A percentile compares a stretch with the other conserved stretches of the same genome.
Conservation (phyloP, 2,113 vertebrate species). For the Vidua macroura region DNA sequence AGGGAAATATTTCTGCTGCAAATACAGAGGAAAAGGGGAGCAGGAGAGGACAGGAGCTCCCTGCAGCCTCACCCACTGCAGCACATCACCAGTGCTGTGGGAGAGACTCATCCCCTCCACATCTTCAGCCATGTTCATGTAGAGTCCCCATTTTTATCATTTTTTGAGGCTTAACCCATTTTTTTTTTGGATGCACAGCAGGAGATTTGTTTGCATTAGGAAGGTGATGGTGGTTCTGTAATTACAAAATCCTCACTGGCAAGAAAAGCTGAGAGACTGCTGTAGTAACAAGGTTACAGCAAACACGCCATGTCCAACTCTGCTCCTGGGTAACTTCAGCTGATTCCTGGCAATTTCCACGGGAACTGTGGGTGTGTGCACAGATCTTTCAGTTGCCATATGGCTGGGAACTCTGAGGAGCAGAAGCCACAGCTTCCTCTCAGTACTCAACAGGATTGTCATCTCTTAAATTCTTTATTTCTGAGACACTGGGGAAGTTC, state of each 20-base stretch:
- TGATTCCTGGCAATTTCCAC: neutral
- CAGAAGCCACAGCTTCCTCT: neutral
- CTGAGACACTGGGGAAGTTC: neutral
- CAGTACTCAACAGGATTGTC: neutral
- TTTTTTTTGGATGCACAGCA: neutral
- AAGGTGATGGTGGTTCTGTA: neutral
- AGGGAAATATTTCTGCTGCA: neutral
- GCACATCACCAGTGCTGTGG: neutral
- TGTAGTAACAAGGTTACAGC: neutral
- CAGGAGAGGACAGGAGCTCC: neutral
- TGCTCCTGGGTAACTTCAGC: neutral
- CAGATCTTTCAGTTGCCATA: neutral
- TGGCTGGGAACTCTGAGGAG: neutral
- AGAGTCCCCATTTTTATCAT: accelerated
- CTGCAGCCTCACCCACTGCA: neutral
- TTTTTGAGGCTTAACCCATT: neutral
- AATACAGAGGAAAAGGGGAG: neutral
- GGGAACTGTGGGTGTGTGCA: neutral
- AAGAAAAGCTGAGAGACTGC: neutral
- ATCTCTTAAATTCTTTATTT: neutral
- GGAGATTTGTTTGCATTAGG: neutral
- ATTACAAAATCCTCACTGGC: neutral
- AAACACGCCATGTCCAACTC: neutral
- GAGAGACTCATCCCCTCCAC: neutral
- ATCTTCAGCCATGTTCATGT: accelerated